Conservation (phyloP, 2,888 invertebrate genomes). For the Acanthococcus lagerstroemiae region DNA sequence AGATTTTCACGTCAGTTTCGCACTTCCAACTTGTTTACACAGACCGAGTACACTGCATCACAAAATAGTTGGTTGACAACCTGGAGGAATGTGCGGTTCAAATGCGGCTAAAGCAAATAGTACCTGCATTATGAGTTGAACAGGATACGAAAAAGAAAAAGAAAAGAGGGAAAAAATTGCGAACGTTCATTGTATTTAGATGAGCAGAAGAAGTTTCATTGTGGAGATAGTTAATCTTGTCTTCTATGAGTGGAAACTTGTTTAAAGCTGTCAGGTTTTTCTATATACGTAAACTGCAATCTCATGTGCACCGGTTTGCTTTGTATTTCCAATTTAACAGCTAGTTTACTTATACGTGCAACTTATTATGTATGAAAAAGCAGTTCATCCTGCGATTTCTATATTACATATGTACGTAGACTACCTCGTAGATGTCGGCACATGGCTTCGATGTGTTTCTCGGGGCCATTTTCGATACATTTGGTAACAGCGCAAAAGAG, state of each 20-base stretch:
- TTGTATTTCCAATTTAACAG: not conserved
- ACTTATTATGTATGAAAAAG: not conserved
- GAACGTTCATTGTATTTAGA: constrained; percentile 19
- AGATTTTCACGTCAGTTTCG: too few species aligned
- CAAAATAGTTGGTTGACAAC: constrained; percentile 5
- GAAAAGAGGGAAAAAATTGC: not conserved
- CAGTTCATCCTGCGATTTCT: too few species aligned
- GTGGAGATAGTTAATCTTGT: constrained; percentile 6
- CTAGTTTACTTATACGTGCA: not conserved
- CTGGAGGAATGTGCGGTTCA: constrained; percentile 2
- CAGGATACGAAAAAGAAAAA: not conserved
- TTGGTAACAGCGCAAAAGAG: too few species aligned
- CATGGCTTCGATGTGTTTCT: too few species aligned
- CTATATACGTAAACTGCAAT: not conserved
- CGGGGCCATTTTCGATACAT: too few species aligned
- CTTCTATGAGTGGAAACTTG: constrained; percentile 1
- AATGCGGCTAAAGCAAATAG: constrained; percentile 1
- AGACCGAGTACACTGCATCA: too few species aligned
- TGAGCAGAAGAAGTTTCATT: not conserved
- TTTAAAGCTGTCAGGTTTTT: constrained; percentile 16
- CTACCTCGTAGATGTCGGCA: too few species aligned
- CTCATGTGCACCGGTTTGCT: not conserved
- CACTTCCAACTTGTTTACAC: too few species aligned
- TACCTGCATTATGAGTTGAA: not conserved
- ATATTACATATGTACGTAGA: too few species aligned